Evolutionary conservation across 2,888 invertebrate species (phyloP), one percentile per base, ranked within the genome.

Genomic region (Meteorus colon): DNA sequence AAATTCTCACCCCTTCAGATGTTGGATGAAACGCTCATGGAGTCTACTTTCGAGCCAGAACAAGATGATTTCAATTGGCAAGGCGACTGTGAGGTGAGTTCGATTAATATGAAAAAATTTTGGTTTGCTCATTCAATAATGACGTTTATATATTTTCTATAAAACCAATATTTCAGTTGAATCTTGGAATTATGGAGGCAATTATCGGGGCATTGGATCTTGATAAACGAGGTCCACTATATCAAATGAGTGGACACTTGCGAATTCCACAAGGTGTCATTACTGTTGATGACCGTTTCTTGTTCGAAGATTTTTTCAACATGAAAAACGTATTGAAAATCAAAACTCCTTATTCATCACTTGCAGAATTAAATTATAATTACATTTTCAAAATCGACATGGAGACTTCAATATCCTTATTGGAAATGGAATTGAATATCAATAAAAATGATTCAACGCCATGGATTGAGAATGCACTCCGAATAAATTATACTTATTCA

Each of bases 271-370:
- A 90, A 71, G 93, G 93, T 62, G 89, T 89, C 24, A 90, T 93
- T 0, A 89, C 91, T 27, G 84, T 94, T 66, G 90, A 91, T 77
- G 92, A 94, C 86, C 91, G 91, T 77, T 91, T 94, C 12, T 90
- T 90, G 77, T 83, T 89, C 63, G 84, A 92, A 90, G 90, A 91
- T 79, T 90, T 91, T 60, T 89, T 92, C 73, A 86, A 90, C 66
- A 91, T 92, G 80, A 91, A 91, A 74, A 94, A 94, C 86, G 90
- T 91, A 14, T 84, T 94, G 16, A 91, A 90, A 74, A 82, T 94
- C 0, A 90, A 88, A 10, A 92, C 93, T 0, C 93, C 94, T 0
- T 94, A 92, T 77, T 74, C 82, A 4, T 84, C 81, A 41, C 90
- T 88, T 77, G 90, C 90, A 79, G 90, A 91, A 78, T 87, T 93